Conservation (phyloP, 1,140 invertebrate genomes). For the Cheumatopsyche charites region DNA sequence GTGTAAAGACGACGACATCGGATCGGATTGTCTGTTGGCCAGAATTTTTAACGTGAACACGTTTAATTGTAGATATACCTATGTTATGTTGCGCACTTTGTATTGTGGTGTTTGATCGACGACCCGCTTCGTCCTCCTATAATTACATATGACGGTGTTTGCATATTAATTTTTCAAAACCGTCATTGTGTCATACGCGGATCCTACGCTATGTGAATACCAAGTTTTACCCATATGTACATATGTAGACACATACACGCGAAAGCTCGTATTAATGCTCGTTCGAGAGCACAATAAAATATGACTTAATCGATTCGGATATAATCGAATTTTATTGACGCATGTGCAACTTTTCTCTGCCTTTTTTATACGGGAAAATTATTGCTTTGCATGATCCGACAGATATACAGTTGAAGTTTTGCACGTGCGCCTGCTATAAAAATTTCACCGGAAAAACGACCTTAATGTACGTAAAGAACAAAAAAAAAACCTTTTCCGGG, state of each 20-base stretch:
- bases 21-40: background rate
- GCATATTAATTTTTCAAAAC: conserved; percentile 30
- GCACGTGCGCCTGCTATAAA: conserved; percentile 34
- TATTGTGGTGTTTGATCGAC: conserved; percentile 16
- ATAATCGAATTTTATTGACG: background rate
- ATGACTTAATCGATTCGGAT: background rate
- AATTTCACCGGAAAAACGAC: conserved; percentile 35
- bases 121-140: conserved; percentile 23
- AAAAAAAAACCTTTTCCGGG: conserved; percentile 36
- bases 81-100: background rate
- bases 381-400: conserved; percentile 26
- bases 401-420: conserved; percentile 29
- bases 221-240: background rate
- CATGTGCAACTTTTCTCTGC: background rate
- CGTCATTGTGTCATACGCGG: conserved; percentile 6
- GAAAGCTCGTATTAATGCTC: background rate
- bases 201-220: background rate
- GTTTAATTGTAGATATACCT: conserved; percentile 3
- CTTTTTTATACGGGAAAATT: conserved; percentile 1
- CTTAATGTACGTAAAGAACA: conserved; percentile 34
- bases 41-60: conserved; percentile 16
- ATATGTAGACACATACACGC: background rate
- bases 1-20: conserved; percentile 2
- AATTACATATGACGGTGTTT: conserved; percentile 28
- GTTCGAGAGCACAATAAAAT: no score